phyloP scores from a whole-genome alignment of 1,140 invertebrate genomes.

The Nebria ingens region DNA sequence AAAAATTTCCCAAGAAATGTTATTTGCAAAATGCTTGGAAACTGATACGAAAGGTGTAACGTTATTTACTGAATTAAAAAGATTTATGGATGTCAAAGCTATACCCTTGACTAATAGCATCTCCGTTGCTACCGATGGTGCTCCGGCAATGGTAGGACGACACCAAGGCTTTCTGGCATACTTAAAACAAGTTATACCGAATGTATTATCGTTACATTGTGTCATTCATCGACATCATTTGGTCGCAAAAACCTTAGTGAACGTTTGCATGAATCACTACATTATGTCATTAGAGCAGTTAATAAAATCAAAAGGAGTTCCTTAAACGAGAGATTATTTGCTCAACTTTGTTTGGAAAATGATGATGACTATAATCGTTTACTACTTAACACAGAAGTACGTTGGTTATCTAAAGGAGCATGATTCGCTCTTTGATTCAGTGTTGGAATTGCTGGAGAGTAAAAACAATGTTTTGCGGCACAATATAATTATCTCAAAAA shows the following conservation, averaged over 20 bases:
- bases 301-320: slow-evolving; percentile 24
- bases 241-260: slow-evolving; percentile 14
- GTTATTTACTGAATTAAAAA: slow-evolving; percentile 29
- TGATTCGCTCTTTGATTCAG: slow-evolving; percentile 29
- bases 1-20: slow-evolving; percentile 29
- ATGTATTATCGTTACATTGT: slow-evolving; percentile 18
- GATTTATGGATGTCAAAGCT: slow-evolving; percentile 27
- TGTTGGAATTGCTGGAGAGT: slow-evolving; percentile 28
- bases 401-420: slow-evolving; percentile 28
- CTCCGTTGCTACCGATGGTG: slow-evolving; percentile 24
- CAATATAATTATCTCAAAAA: slow-evolving; percentile 14
- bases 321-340: slow-evolving; percentile 28
- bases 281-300: slow-evolving; percentile 22
- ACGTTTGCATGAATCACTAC: slow-evolving; percentile 16
- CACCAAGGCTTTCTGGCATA: slow-evolving; percentile 15
- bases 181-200: slow-evolving; percentile 16
- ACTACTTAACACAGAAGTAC: slow-evolving; percentile 27
- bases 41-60: slow-evolving; percentile 33
- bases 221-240: slow-evolving; percentile 17
- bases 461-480: slow-evolving; percentile 6
- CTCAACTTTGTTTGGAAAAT: slow-evolving; percentile 26
- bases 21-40: slow-evolving; percentile 31
- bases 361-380: slow-evolving; percentile 26
- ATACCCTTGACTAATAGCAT: slow-evolving; percentile 23
- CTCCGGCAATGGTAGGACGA: slow-evolving; percentile 23